Evolutionary conservation across 1,140 invertebrate genomes (phyloP).

Genomic region (Bactericera cockerelli): DNA sequence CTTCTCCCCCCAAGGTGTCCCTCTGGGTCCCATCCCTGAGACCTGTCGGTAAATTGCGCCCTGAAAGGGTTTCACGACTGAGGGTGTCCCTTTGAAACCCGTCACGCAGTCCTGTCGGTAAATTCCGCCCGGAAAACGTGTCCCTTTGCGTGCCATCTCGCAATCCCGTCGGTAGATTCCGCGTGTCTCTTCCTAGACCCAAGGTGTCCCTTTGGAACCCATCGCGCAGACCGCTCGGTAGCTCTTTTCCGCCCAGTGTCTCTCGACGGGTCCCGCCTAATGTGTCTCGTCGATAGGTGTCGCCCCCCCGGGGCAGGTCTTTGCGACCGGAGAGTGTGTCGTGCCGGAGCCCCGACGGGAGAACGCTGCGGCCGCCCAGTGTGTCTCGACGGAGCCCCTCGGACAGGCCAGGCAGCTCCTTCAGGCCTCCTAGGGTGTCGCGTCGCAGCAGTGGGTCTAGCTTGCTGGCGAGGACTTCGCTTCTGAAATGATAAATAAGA

Average conservation of each 20-base stretch:
- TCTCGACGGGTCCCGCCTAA: neutral
- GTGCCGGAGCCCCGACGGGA: neutral
- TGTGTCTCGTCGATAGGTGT: neutral
- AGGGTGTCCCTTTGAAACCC: neutral
- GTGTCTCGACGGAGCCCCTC: neutral
- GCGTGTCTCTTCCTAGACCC: neutral
- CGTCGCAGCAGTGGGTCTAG: neutral
- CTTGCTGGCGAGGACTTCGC: no score
- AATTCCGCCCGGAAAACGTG: neutral
- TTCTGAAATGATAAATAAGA: no score
- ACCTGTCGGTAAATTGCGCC: neutral
- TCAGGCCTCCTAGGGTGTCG: neutral
- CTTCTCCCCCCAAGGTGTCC: neutral
- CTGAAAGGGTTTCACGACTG: neutral
- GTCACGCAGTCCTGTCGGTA: neutral
- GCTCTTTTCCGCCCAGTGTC: neutral
- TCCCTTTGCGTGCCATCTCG: neutral
- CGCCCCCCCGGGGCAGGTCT: neutral
- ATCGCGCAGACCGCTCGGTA: neutral
- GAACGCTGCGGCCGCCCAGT: neutral
- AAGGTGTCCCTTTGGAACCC: neutral
- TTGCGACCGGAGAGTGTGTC: neutral
- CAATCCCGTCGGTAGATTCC: neutral
- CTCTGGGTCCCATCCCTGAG: neutral
- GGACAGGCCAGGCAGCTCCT: neutral